Evolutionary conservation across 2,113 vertebrate species (phyloP), one percentile per base, ranked within the genome.

Genomic region (Microtus richardsoni): DNA sequence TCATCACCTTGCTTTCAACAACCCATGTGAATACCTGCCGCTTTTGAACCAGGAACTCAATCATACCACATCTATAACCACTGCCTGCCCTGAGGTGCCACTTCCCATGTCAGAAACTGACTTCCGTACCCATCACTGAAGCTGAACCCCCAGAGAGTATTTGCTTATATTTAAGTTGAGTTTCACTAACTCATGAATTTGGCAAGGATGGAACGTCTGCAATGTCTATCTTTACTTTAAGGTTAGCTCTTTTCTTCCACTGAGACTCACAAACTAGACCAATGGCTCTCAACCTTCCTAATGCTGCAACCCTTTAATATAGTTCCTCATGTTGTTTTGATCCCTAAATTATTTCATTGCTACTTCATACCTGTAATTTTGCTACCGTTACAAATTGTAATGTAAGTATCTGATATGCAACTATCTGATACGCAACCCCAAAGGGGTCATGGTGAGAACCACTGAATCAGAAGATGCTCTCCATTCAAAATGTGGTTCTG

Each of bases 31-130:
- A 79, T 13, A 39, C 6, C 36, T 77, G 75, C 62, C 83, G 64
- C 68, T 60, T 95, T 28, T 90, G 64, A 82, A 86, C 64, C 28
- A 89, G 84, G 70, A 93, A 96, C 58, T 73, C 49, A 83, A 66
- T 58, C 74, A 78, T 33, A 58, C 49, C 88, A 89, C 85, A 70
- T 52, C 16, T 41, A 36, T 33, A 21, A 64, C 41, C 21, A 85
- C 30, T 8, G 11, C 84, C 88, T 86, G 54, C 54, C 70, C 54
- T 36, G 24, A 54, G 9, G 64, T 92, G 64, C 91, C 64, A 60
- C 84, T 95, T 97, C 88, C 75, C 62, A 7, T 82, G 60, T 87
- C 26, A 68, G 60, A 75, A 62, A 70, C 71, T 44, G 64, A 64
- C 58, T 2, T 78, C 47, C 62, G 19, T 54, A 19, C 71, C 68